Conservation (phyloP, 2,888 invertebrate species). For the Parnassius glacialis region DNA sequence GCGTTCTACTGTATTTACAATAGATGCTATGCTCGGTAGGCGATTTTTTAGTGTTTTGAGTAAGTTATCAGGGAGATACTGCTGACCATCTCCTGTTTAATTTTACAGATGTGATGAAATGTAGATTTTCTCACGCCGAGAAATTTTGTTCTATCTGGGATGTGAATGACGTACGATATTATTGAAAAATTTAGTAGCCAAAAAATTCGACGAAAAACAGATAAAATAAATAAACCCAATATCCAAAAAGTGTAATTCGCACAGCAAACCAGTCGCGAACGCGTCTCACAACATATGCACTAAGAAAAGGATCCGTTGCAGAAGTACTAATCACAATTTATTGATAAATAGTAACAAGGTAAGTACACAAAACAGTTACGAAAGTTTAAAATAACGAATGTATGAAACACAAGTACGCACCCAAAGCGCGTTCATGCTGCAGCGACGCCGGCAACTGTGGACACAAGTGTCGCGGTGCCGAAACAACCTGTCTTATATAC, state of each 20-base stretch:
- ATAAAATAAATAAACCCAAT: background rate
- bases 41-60: no score
- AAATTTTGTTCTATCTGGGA: no score
- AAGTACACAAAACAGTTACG: background rate
- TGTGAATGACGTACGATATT: no score
- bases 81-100: no score
- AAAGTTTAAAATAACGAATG: background rate
- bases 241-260: slow-evolving; percentile 8
- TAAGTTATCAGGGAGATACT: no score
- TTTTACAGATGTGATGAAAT: no score
- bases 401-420: slow-evolving; percentile 49
- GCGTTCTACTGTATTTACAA: no score
- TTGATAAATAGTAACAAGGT: background rate
- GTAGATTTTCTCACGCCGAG: no score
- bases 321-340: background rate
- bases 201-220: no score
- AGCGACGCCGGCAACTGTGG: slow-evolving; percentile 47
- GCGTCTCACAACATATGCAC: background rate
- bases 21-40: no score
- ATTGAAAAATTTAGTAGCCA: no score
- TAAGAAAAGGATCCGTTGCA: background rate
- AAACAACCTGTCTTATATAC: slow-evolving; percentile 61
- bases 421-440: slow-evolving; percentile 57
- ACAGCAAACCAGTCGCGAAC: slow-evolving; percentile 16
- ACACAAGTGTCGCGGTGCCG: slow-evolving; percentile 55